A percentile compares a stretch with the other conserved stretches of the same genome.
phyloP scores from a whole-genome alignment of 2,888 invertebrate species.

The Cancer borealis region DNA sequence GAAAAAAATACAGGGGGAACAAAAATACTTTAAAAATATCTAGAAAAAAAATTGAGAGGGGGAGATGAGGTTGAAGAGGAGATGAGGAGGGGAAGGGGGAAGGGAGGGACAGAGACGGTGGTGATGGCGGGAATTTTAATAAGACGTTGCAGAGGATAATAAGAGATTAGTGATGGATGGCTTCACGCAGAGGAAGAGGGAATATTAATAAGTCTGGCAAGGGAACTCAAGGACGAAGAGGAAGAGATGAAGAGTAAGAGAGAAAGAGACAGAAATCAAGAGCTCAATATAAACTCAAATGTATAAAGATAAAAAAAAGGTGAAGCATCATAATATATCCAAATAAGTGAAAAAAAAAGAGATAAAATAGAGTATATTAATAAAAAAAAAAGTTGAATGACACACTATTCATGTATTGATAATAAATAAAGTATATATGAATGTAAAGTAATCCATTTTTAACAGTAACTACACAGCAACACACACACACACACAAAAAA shows the following conservation, averaged over 20 bases:
- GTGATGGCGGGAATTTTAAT: constrained; percentile 63
- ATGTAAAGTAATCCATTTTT: background rate
- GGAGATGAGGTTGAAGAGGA: constrained; percentile 44
- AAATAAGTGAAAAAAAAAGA: background rate
- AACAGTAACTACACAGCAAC: background rate
- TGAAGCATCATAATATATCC: background rate
- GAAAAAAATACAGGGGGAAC: background rate
- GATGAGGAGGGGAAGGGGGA: constrained; percentile 43
- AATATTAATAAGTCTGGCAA: constrained; percentile 55
- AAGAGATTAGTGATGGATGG: constrained; percentile 69
- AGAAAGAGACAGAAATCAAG: background rate
- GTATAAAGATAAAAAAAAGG: background rate
- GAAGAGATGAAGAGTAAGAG: background rate
- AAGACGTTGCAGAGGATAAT: constrained; percentile 62
- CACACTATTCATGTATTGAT: background rate
- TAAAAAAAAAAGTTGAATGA: background rate
- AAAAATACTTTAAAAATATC: background rate
- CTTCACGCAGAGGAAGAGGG: constrained; percentile 54
- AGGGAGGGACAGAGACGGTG: constrained; percentile 51
- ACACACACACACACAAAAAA: background rate
- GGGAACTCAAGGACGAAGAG: background rate
- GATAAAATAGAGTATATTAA: background rate
- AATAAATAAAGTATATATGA: background rate
- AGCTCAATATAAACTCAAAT: background rate
- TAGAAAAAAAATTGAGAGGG: background rate